phyloP scores from a whole-genome alignment of 2,888 invertebrate genomes.

The Drosophila hamatofila region DNA sequence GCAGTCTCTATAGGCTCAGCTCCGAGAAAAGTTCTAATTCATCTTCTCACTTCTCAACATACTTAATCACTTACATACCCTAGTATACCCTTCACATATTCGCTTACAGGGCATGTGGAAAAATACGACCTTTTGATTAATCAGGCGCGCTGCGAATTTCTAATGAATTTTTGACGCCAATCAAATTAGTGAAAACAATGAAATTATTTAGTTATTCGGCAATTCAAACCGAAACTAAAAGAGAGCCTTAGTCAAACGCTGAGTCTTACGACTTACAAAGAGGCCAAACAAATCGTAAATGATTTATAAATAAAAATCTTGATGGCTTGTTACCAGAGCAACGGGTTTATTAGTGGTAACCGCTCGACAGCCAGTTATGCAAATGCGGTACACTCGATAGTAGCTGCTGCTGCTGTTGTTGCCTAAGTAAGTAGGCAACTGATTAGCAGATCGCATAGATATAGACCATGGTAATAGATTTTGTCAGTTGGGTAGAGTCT shows the following conservation, averaged over 20 bases:
- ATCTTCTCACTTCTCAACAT: no score
- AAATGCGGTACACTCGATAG: constrained; percentile 45
- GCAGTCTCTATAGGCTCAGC: not conserved
- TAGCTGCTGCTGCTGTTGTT: constrained; percentile 34
- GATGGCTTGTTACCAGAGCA: constrained; percentile 58
- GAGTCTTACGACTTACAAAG: constrained; percentile 10
- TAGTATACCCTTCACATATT: no score
- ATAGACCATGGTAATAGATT: constrained; percentile 10
- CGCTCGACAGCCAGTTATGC: constrained; percentile 61
- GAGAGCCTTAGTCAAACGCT: not conserved
- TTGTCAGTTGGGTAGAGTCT: constrained; percentile 5
- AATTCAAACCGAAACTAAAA: constrained; percentile 16
- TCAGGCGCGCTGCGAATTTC: constrained; percentile 50
- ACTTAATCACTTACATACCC: not conserved
- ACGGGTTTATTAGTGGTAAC: constrained; percentile 60
- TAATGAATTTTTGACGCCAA: constrained; percentile 68
- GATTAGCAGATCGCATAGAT: constrained; percentile 57
- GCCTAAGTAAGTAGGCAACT: constrained; percentile 39
- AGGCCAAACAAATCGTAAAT: constrained; percentile 63
- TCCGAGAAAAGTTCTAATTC: no score
- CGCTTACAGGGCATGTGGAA: constrained; percentile 6
- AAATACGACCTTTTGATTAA: constrained; percentile 60
- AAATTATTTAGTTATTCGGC: constrained; percentile 56
- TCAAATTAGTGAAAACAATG: constrained; percentile 73
- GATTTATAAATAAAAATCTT: constrained; percentile 58